Conservation (phyloP, 2,113 vertebrate species). For the Scomber colias region DNA sequence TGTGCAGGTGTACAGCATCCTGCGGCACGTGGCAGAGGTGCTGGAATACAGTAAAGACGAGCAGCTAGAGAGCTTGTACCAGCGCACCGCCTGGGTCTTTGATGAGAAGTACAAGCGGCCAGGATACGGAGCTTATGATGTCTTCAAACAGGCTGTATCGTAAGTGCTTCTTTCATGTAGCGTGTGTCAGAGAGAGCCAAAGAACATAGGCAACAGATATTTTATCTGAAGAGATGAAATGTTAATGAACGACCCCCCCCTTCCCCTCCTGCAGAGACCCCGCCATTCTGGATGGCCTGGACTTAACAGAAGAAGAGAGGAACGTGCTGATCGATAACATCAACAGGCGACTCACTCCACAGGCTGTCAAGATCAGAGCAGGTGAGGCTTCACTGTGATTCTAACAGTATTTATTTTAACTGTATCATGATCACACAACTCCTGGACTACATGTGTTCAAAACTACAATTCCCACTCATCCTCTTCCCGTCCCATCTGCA, state of each 20-base stretch:
- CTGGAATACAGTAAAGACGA: constrained; percentile 97
- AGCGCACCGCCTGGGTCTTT: constrained; percentile 98
- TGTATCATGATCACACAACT: background rate
- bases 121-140: constrained; percentile 97
- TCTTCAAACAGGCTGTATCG: constrained; percentile 98
- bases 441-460: no score
- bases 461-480: no score
- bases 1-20: constrained; percentile 96
- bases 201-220: no score
- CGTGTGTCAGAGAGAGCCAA: background rate
- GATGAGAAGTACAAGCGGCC: constrained; percentile 98
- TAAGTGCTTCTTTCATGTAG: constrained; percentile 78
- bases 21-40: constrained; percentile 97
- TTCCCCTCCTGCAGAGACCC: constrained; percentile 86
- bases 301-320: constrained; percentile 95
- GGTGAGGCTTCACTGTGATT: constrained; percentile 78
- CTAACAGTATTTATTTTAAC: background rate
- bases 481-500: constrained; percentile 57
- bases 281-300: constrained; percentile 93
- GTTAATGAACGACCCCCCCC: background rate
- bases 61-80: constrained; percentile 96
- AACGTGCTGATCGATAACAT: constrained; percentile 96
- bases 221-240: background rate
- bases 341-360: constrained; percentile 96
- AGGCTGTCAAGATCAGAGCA: constrained; percentile 98